Evolutionary conservation across 53 echinoderm and acorn worm genomes (phyloP), one percentile per base, ranked within the genome.

Genomic region (Crossaster papposus): DNA sequence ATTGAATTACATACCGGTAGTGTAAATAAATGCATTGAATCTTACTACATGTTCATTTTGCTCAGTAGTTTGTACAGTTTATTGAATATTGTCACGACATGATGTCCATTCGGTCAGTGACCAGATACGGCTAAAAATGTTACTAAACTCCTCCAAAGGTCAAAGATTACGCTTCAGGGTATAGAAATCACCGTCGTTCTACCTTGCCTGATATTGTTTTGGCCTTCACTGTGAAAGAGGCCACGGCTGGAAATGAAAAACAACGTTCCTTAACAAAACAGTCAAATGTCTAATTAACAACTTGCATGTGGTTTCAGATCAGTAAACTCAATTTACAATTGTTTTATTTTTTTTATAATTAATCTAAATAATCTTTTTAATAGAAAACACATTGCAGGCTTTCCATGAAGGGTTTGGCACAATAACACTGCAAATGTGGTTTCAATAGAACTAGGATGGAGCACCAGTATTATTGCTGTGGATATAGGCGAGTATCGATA

Each of bases 31-130:
- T n/a, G n/a, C n/a, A n/a, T n/a, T n/a, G n/a, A n/a, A n/a, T n/a
- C n/a, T n/a, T n/a, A n/a, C n/a, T n/a, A n/a, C n/a, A n/a, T n/a
- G 0, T 44, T 44, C 5, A 44, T 44, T 44, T 44, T 9, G 44
- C 9, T 44, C 44, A 7, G 44, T 4, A 18, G 33, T 33, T 17
- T 28, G 34, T 14, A 28, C 28, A 26, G n/a, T 4, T 26, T 28
- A 3, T 26, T 26, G 68, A 68, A 4, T 26, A 10, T 24, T 24
- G 68, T 31, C 71, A 26, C 33, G 36, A 74, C 23, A 1, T 8
- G 34, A 74, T 31, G 85, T 35, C 73, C 85, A 85, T 29, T 18
- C 55, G 72, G 85, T 85, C 85, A 85, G 36, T 85, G 74, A 31
- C 85, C 72, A 20, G 30, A 44, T 14, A 53, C 29, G 34, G 30